Conservation (phyloP, 2,113 vertebrate species). For the Stegastes partitus region DNA sequence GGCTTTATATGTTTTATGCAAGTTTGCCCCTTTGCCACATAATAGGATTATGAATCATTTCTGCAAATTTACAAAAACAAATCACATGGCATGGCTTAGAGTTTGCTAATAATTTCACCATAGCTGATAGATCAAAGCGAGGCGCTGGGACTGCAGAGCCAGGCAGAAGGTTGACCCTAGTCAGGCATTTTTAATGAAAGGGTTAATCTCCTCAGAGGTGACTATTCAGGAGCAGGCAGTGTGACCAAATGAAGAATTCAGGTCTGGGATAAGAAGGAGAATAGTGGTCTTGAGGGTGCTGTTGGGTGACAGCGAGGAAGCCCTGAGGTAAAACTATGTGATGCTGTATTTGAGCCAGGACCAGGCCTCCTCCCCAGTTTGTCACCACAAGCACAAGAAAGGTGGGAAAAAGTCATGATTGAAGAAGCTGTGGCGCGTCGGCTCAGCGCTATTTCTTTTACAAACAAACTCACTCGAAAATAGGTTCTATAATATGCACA, state of each 20-base stretch:
- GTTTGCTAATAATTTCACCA: constrained; percentile 99
- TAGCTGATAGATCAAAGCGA: constrained; percentile 99
- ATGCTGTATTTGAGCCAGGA: constrained; percentile 79
- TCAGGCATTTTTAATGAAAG: constrained; percentile 98
- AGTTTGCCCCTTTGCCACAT: constrained; percentile 92
- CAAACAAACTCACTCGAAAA: constrained; percentile 47
- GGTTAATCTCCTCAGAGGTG: constrained; percentile 99
- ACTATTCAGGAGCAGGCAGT: constrained; percentile 97
- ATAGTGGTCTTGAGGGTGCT: constrained; percentile 84
- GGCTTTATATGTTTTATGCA: constrained; percentile 95
- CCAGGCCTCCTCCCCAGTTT: constrained; percentile 50
- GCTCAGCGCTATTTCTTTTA: constrained; percentile 59
- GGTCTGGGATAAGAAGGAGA: constrained; percentile 90
- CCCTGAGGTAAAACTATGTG: constrained; percentile 87
- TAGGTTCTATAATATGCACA: constrained; percentile 24
- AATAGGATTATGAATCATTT: constrained; percentile 99
- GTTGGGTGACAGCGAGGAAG: constrained; percentile 91
- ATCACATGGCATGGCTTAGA: constrained; percentile 99
- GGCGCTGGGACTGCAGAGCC: constrained; percentile 87
- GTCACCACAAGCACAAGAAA: constrained; percentile 49
- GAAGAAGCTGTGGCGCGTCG: constrained; percentile 62
- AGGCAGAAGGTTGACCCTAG: constrained; percentile 95
- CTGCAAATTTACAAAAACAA: constrained; percentile 99
- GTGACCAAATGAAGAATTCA: constrained; percentile 99
- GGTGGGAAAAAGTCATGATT: constrained; percentile 37